Conservation (phyloP, 2,113 vertebrate genomes). For the Aix galericulata region DNA sequence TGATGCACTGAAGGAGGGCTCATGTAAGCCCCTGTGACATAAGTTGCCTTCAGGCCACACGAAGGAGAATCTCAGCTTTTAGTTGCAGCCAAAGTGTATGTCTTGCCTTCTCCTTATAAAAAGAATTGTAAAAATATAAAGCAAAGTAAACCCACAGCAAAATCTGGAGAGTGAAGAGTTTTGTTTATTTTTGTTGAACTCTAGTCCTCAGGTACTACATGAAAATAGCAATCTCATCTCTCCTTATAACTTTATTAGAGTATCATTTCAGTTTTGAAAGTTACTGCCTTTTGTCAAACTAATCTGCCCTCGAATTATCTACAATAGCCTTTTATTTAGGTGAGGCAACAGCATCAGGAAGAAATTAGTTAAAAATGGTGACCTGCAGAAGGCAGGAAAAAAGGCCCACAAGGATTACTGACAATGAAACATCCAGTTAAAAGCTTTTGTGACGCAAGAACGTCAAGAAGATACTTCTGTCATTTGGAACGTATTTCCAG, state of each 20-base stretch:
- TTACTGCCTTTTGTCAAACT: background rate
- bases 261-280: background rate
- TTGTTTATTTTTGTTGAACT: background rate
- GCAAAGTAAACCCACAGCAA: background rate
- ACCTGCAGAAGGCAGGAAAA: background rate
- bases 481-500: background rate
- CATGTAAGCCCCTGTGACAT: background rate
- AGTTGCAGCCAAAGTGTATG: constrained; percentile 11
- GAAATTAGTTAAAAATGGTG: background rate
- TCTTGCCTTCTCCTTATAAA: background rate
- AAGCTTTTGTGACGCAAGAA: background rate
- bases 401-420: background rate
- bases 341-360: background rate
- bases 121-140: background rate
- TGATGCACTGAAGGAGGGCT: constrained; percentile 6
- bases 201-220: background rate
- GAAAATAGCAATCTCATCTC: background rate
- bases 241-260: background rate
- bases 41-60: background rate
- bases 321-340: background rate
- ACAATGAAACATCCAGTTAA: background rate
- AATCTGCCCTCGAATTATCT: background rate
- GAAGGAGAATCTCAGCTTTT: constrained; percentile 7
- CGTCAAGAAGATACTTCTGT: background rate
- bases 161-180: background rate